phyloP scores from a whole-genome alignment of 2,113 vertebrate genomes.

The Gymnocephalus cernua region DNA sequence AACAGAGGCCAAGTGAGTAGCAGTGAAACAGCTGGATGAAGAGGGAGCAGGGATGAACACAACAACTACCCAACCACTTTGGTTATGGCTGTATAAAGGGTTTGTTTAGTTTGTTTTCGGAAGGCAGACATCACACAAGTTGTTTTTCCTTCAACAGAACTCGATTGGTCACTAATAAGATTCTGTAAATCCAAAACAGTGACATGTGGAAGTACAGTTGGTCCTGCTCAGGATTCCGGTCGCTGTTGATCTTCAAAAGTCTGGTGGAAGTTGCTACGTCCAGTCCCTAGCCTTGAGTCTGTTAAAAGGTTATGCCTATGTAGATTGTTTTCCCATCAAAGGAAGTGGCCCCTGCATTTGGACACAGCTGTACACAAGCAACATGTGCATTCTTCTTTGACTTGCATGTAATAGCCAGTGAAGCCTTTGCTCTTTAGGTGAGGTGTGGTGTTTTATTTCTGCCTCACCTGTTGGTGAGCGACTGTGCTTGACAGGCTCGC shows the following conservation, averaged over 20 bases:
- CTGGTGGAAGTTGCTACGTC: not conserved
- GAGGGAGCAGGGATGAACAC: not conserved
- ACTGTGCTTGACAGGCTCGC: no score
- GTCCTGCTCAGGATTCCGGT: not conserved
- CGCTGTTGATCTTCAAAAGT: not conserved
- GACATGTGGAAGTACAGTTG: not conserved
- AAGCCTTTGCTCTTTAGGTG: no score
- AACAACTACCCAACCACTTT: not conserved
- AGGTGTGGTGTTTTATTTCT: no score
- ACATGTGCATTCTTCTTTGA: no score
- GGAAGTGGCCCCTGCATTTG: no score
- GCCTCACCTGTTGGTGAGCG: no score
- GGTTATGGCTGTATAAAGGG: not conserved
- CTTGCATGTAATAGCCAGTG: no score
- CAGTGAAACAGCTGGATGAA: constrained; percentile 22
- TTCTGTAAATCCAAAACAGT: not conserved
- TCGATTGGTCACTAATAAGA: not conserved
- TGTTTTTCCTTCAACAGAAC: not conserved
- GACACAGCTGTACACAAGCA: no score
- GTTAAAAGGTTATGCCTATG: no score
- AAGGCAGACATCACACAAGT: not conserved
- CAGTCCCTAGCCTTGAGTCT: not conserved
- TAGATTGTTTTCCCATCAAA: no score
- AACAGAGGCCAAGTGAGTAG: constrained; percentile 19
- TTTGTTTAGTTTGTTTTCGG: not conserved